Evolutionary conservation across 2,888 invertebrate species (phyloP), one percentile per base, ranked within the genome.

Genomic region (Drosophila lutescens): DNA sequence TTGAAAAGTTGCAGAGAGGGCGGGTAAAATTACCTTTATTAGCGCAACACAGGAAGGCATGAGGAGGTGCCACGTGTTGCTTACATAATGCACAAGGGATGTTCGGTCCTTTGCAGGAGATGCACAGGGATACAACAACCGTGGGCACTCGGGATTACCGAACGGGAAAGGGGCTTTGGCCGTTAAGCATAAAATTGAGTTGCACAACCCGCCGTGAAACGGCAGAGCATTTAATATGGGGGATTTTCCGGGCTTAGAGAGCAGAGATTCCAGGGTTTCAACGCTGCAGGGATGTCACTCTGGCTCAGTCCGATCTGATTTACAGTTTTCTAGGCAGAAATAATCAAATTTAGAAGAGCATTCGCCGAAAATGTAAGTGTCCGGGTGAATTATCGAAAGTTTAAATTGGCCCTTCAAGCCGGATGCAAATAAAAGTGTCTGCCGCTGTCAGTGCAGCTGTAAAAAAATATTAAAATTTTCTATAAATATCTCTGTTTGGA

Each of bases 21-120:
- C 34, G 63, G 74, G 69, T 67, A 65, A 76, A 81, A 87, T 81
- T 87, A 84, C 79, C 88, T 84, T 87, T 79, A 87, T 84, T 84
- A 87, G 88, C 88, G 66, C 49, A 30, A 44, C 51, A 50, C 40
- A n/a, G 30, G 23, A 36, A n/a, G 41, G 15, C 10, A 0, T 9
- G 26, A 30, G 6, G 43, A 41, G 53, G n/a, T 61, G 81, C 78
- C 81, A 82, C 81, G 86, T 82, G 81, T 82, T 82, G 81, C 81
- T 74, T 62, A 44, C 60, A 73, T 59, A 74, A 68, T 74, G 79
- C 77, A 38, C 15, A 15, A 12, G 40, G 41, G 68, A 13, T 53
- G 59, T 51, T 57, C 49, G 40, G 59, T 47, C 41, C 60, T 51
- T 51, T 47, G 43, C 68, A 20, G 59, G 30, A 10, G 38, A 44